Evolutionary conservation across 2,797 vertebrate genomes (phyloP).

Genomic region (Todus mexicanus): DNA sequence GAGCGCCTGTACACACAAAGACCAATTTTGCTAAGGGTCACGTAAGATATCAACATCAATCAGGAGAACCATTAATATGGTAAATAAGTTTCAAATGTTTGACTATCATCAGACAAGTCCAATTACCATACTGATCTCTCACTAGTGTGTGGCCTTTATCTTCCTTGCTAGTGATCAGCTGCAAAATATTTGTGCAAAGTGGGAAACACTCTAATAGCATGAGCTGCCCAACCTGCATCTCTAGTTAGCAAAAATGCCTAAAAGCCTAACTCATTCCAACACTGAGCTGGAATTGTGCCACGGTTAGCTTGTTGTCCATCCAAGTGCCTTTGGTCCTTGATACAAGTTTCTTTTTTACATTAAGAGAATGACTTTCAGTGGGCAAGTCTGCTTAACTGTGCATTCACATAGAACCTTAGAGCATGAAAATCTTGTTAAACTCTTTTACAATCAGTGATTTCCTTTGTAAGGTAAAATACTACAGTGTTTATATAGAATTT

Average conservation of each 20-base stretch:
- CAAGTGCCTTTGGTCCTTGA: not conserved
- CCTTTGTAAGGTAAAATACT: fast-evolving
- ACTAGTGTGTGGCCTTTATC: not conserved
- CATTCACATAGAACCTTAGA: not conserved
- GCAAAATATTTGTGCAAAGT: not conserved
- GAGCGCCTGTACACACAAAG: not conserved
- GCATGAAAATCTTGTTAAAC: not conserved
- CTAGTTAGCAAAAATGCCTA: not conserved
- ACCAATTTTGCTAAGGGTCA: not conserved
- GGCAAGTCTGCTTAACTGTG: not conserved
- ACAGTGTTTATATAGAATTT: not conserved
- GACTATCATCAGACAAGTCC: not conserved
- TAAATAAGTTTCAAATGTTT: not conserved
- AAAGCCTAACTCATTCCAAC: not conserved
- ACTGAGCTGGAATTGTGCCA: not conserved
- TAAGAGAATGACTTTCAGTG: not conserved
- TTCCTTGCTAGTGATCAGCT: not conserved
- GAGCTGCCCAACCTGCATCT: not conserved
- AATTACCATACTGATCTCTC: not conserved
- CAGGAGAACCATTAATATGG: not conserved
- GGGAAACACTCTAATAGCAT: not conserved
- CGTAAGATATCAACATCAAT: not conserved
- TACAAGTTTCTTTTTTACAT: not conserved
- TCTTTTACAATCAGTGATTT: not conserved
- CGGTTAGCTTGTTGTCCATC: not conserved